phyloP scores from a whole-genome alignment of 2,113 vertebrate species.

The Pogonocichla stellata region DNA sequence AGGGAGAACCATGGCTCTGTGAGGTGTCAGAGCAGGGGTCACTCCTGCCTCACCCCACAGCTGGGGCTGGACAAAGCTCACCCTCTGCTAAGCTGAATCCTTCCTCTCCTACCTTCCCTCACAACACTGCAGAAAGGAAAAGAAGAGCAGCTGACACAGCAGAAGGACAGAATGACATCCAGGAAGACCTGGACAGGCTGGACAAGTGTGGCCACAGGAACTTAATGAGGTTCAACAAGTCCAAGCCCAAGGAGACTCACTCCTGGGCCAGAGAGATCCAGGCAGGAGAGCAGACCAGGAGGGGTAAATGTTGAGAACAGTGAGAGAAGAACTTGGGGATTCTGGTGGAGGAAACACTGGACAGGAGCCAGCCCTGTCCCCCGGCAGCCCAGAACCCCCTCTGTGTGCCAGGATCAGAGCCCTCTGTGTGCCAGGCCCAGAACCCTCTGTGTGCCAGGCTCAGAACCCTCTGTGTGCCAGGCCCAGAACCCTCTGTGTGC shows the following conservation, averaged over 20 bases:
- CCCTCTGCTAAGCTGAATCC: neutral
- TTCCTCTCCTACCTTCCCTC: neutral
- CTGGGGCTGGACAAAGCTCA: neutral
- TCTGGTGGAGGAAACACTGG: neutral
- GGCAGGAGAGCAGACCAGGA: neutral
- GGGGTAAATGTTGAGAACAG: neutral
- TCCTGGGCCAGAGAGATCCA: accelerated
- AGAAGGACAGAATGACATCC: neutral
- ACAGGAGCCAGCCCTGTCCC: neutral
- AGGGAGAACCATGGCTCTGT: neutral
- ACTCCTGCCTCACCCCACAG: neutral
- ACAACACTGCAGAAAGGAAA: neutral
- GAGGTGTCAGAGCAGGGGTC: neutral
- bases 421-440: neutral
- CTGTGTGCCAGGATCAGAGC: neutral
- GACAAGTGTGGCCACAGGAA: neutral
- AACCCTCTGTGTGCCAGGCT: neutral
- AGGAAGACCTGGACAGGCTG: neutral
- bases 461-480: no score
- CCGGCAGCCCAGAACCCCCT: neutral
- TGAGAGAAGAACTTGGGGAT: neutral
- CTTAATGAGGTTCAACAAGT: neutral
- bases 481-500: neutral
- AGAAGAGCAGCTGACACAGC: no score
- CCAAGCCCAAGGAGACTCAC: neutral